phyloP scores from a whole-genome alignment of 2,797 vertebrate species.

The Rhinogobio ventralis region DNA sequence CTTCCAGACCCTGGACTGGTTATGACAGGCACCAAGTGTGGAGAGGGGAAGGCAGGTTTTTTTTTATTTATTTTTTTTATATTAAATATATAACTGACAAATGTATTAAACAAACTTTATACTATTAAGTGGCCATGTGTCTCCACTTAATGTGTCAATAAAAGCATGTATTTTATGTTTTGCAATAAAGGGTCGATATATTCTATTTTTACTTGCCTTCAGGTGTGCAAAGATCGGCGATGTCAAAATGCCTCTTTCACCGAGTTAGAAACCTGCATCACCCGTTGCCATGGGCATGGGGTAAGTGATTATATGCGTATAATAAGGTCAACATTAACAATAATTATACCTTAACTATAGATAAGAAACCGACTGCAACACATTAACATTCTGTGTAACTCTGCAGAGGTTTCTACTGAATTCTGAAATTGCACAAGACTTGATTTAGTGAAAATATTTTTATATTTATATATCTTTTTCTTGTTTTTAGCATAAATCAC shows the following conservation, averaged over 20 bases:
- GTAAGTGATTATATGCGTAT: constrained; percentile 69
- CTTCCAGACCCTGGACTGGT: constrained; percentile 88
- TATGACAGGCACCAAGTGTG: constrained; percentile 91
- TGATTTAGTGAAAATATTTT: neutral
- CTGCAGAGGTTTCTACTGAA: too few relatives aligned
- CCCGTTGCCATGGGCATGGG: constrained; percentile 84
- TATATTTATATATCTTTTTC: neutral
- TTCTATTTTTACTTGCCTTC: constrained; percentile 17
- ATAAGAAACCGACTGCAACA: too few relatives aligned
- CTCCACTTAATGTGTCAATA: neutral
- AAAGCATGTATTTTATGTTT: neutral
- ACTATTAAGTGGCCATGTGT: neutral
- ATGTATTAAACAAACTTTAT: neutral
- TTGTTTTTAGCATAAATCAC: neutral
- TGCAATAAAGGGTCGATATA: neutral
- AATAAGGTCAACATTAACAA: too few relatives aligned
- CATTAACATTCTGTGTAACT: too few relatives aligned
- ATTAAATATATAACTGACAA: neutral
- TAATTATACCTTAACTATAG: too few relatives aligned
- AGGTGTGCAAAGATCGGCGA: constrained; percentile 90
- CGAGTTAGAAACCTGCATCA: constrained; percentile 85
- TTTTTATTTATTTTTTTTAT: rapidly evolving
- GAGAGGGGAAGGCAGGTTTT: constrained; percentile 85
- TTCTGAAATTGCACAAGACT: neutral
- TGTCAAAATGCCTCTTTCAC: constrained; percentile 89